phyloP scores from a whole-genome alignment of 1,140 invertebrate species.

The Tetramorium alpestre region DNA sequence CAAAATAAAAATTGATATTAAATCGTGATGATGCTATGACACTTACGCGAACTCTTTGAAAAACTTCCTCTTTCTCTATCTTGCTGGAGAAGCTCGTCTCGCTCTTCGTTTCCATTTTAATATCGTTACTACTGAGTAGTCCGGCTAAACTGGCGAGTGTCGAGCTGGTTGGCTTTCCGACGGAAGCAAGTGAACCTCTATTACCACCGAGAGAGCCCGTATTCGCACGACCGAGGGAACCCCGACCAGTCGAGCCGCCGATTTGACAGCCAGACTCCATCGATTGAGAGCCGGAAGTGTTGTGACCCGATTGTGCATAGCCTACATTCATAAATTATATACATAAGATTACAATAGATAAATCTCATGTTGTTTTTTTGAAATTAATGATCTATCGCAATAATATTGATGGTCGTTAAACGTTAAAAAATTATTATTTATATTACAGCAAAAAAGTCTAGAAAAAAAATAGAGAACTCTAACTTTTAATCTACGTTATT shows the following conservation, averaged over 20 bases:
- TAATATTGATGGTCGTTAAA: background rate
- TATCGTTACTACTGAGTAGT: conserved; percentile 86
- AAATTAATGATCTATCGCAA: background rate
- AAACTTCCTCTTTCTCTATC: conserved; percentile 86
- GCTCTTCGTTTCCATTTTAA: conserved; percentile 82
- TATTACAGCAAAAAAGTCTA: background rate
- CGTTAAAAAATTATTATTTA: background rate
- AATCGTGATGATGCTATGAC: background rate
- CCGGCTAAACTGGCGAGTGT: conserved; percentile 93
- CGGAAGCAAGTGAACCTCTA: conserved; percentile 91
- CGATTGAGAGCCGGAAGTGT: conserved; percentile 87
- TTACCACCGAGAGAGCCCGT: conserved; percentile 88
- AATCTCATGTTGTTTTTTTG: background rate
- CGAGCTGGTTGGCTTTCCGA: conserved; percentile 93
- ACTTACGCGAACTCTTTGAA: conserved; percentile 88
- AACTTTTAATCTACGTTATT: background rate
- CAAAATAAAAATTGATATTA: background rate
- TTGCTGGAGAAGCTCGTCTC: conserved; percentile 83
- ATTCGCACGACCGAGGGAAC: conserved; percentile 85
- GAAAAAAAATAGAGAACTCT: background rate
- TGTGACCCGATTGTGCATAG: conserved; percentile 85
- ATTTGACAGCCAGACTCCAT: conserved; percentile 86
- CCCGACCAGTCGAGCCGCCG: conserved; percentile 83
- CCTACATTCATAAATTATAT: conserved; percentile 70
- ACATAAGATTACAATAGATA: background rate